Base-by-base conservation (phyloP, 2,797 vertebrate species). In the Gambelia wislizenii region DNA sequence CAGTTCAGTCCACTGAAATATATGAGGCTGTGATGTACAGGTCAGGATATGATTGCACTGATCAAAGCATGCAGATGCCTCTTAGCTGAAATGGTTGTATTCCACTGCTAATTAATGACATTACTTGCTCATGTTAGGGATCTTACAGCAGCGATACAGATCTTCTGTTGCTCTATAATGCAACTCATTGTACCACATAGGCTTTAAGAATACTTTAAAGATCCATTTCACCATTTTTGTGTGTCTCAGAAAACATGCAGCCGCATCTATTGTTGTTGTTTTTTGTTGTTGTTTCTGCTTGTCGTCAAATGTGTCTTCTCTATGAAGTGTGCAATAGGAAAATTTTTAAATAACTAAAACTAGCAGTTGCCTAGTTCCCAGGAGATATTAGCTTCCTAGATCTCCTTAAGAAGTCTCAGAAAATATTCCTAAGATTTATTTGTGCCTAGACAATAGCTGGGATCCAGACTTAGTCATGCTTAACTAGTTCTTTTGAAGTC, bases 111-210 rank as follows among this genome's bases (percentile, higher is more conserved):
- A 61, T 61, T 81, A 42, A 79, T 79, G 49, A 33, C 20, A 54
- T 22, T 52, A 56, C 8, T 56, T 80, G 22, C 77, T 54, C 36
- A 13, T 30, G 42, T 64, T 83, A 30, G 42, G 27, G 30, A 30
- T 44, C 44, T 67, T 83, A 81, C 2, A 67, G 39, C 36, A 84
- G 5, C 83, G 9, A 18, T 69, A 67, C 83, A 92, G 93, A 56
- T 6, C 87, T 75, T 81, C 78, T 44, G 44, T 22, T 42, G 10
- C 0, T 8, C 2, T 74, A 39, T 56, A 56, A 74, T 8, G 13
- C 13, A 84, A 14, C 36, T 74, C 33, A 54, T n/a, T 69, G 61
- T 10, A n/a, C 9, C 20, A 2, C 20, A 36, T 42, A 67, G 56
- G 33, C 44, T 49, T 27, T 47, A 47, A 7, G 6, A 61, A 83